Conservation (phyloP, 30 jellyfish, hydroid and myxozoan species). For the Chrysaora quinquecirrha region DNA sequence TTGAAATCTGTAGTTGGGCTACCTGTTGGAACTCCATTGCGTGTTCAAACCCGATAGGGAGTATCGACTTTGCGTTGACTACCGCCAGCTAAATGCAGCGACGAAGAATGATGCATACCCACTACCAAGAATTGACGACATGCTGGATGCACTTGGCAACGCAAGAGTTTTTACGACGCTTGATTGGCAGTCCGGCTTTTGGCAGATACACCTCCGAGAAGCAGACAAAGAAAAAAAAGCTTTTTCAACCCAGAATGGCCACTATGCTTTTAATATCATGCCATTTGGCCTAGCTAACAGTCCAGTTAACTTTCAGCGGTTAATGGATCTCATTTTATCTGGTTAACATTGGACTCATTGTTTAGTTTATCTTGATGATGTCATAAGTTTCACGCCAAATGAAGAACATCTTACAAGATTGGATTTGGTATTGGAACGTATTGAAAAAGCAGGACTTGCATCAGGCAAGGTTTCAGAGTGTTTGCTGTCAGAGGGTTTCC, state of each 20-base stretch:
- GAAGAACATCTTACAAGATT: constrained; percentile 53
- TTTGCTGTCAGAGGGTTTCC: constrained; percentile 29
- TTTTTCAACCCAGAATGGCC: constrained; percentile 32
- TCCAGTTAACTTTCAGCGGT: constrained; percentile 60
- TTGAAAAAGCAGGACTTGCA: constrained; percentile 47
- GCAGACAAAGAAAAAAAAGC: constrained; percentile 52
- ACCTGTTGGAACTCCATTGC: neutral
- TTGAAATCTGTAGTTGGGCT: constrained; percentile 7
- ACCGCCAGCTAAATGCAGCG: constrained; percentile 47
- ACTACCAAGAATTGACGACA: constrained; percentile 65
- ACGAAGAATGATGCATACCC: constrained; percentile 72
- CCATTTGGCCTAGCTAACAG: constrained; percentile 61
- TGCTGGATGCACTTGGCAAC: constrained; percentile 37
- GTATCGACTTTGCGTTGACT: constrained; percentile 20
- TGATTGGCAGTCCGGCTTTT: constrained; percentile 54
- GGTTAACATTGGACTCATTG: constrained; percentile 54
- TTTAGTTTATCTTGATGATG: constrained; percentile 35
- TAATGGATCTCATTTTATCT: constrained; percentile 49
- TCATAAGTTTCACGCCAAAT: constrained; percentile 34
- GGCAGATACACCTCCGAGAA: constrained; percentile 58
- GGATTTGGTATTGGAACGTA: constrained; percentile 14
- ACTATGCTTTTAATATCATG: constrained; percentile 7
- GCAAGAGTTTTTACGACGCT: constrained; percentile 33
- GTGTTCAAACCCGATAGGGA: neutral
- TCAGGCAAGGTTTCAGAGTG: constrained; percentile 11